Evolutionary conservation across 2,797 vertebrate species (phyloP), one percentile per base, ranked within the genome.

Genomic region (Channa striata): DNA sequence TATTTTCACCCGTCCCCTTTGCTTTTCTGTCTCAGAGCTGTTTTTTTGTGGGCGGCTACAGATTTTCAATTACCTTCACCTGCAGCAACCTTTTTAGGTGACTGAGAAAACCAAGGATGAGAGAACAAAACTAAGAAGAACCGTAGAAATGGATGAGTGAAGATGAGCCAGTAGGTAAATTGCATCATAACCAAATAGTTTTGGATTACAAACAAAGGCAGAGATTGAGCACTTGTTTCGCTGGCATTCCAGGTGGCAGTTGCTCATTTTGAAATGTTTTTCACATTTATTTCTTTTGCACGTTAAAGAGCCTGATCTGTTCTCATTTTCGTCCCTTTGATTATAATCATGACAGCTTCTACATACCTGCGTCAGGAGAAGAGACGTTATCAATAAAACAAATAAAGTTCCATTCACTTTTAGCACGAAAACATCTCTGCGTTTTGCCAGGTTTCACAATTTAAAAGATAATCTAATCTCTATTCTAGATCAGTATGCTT

Each of bases 1-100:
- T 57, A 54, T 82, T 74, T 84, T 59, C 69, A 66, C 5, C 44
- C 7, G 68, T 25, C 54, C 47, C 34, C 62, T 70, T 77, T 47
- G 67, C 71, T 54, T 6, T 53, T 54, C 34, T 53, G 52, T 75
- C 57, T 70, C 34, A 2, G 1, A 71, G 68, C 59, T 61, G 48
- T 34, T 1, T 80, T 74, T 74, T 53, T 63, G 52, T 68, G 62
- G 58, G 47, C 25, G 60, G 36, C 21, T 47, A 10, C 23, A 72
- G 63, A 47, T 48, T 74, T 61, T 51, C 20, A 71, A 59, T 78
- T 74, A 61, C 67, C 46, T 46, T 53, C 1, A 46, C 56, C 70
- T 74, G 65, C 69, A 37, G 70, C 47, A 19, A 10, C n/a, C 8
- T 54, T 67, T 58, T 36, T 39, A 40, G 50, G 53, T 42, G 23